Conservation (phyloP, 2,888 invertebrate genomes). For the Asteroscopus sphinx region DNA sequence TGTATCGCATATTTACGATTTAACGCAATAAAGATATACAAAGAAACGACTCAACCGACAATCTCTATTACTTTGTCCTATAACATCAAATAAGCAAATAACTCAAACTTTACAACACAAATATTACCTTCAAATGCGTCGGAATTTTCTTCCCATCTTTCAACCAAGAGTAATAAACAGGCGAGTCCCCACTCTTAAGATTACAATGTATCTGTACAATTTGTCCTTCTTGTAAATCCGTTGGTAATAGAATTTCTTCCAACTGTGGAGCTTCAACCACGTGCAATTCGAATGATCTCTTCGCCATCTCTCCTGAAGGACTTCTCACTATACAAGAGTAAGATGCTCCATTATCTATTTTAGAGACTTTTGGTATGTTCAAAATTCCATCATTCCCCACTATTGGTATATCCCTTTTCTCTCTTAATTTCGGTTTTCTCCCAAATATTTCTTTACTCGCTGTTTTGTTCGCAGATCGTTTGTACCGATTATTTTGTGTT, state of each 20-base stretch:
- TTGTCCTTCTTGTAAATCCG: conserved; percentile 95
- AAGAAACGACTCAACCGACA: too few relatives aligned
- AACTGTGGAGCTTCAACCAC: conserved; percentile 94
- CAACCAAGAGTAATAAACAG: conserved; percentile 92
- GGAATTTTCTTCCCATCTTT: conserved; percentile 92
- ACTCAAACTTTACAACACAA: background rate
- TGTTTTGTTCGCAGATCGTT: conserved; percentile 73
- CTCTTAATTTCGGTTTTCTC: conserved; percentile 86
- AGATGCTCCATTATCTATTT: conserved; percentile 92
- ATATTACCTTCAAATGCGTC: conserved; percentile 90
- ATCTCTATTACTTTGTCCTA: too few relatives aligned
- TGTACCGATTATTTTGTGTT: conserved; percentile 74
- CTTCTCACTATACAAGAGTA: conserved; percentile 95
- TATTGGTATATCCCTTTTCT: conserved; percentile 72
- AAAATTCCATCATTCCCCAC: conserved; percentile 87
- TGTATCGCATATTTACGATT: too few relatives aligned
- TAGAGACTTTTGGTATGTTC: conserved; percentile 90
- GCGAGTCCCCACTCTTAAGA: conserved; percentile 93
- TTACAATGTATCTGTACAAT: conserved; percentile 95
- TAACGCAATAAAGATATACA: too few relatives aligned
- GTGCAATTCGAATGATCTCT: conserved; percentile 92
- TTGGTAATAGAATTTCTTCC: conserved; percentile 95
- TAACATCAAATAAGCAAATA: too few relatives aligned
- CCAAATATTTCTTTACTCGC: conserved; percentile 85
- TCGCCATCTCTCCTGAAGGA: conserved; percentile 93